Conservation (phyloP, 2,888 invertebrate species). For the Aethes cnicana region DNA sequence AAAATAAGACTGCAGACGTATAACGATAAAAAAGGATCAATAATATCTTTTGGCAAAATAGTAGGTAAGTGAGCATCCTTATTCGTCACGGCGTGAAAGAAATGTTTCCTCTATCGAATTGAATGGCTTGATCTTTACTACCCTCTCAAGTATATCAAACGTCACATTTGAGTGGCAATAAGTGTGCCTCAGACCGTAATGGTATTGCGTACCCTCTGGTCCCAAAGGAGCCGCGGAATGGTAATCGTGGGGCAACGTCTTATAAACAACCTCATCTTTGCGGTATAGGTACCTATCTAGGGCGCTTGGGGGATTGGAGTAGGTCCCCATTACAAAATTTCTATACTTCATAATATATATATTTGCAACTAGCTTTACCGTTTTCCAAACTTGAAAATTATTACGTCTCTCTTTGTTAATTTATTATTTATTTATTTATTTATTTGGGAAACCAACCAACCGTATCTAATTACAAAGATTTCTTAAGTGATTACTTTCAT, state of each 20-base stretch:
- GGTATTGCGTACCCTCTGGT: not conserved
- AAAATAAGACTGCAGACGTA: too few species aligned
- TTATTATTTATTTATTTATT: too few species aligned
- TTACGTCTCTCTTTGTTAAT: too few species aligned
- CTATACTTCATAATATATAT: too few species aligned
- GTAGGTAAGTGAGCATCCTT: too few species aligned
- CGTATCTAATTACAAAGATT: too few species aligned
- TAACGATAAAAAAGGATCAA: too few species aligned
- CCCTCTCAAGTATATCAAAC: not conserved
- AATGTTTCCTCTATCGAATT: not conserved
- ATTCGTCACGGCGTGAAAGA: too few species aligned
- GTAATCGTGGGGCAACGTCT: not conserved
- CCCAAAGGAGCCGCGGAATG: not conserved
- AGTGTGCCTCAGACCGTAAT: not conserved
- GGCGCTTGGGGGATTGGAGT: constrained; percentile 6
- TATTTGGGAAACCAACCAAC: too few species aligned
- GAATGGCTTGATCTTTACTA: not conserved
- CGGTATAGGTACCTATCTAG: not conserved
- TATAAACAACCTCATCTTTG: constrained; percentile 1
- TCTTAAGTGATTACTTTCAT: too few species aligned
- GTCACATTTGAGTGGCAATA: constrained; percentile 2
- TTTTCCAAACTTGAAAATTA: not conserved
- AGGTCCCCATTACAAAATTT: too few species aligned
- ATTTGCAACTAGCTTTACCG: not conserved
- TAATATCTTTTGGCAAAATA: too few species aligned